Evolutionary conservation across 2,113 vertebrate species (phyloP), one percentile per base, ranked within the genome.

Genomic region (Zosterops pallidus): DNA sequence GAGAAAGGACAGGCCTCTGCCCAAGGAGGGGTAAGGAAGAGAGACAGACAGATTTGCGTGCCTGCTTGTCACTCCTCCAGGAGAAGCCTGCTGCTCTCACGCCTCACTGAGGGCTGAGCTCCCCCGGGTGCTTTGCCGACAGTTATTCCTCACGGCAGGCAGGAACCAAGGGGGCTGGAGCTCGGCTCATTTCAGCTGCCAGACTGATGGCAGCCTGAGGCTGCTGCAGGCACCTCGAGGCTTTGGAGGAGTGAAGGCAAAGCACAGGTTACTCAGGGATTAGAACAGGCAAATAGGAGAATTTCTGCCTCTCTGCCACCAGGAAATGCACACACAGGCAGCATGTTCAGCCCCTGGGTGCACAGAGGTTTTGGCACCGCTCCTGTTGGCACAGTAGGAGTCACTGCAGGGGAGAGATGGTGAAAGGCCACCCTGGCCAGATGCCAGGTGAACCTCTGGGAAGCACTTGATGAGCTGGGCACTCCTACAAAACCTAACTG

Each of bases 281-380:
- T 37, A 63, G 31, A 77, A 50, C 0, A 63, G 31, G 26, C 0
- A 0, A 83, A 31, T 0, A n/a, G 8, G 70, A 86, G 28, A 28
- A 35, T 46, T 87, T 68, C 9, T 75, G 24, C 26, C 19, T 64
- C n/a, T 56, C 57, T 68, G 72, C 55, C 42, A 80, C 9, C 57
- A 77, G 74, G 46, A 88, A 92, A 80, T 0, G 0, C 5, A 26
- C 10, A 62, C 12, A 35, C 49, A 33, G 19, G 76, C 1, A 7
- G 37, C 60, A 17, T 0, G 1, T 42, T 71, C 65, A 72, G 67
- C 75, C 26, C 25, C 5, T 0, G 3, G 31, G 46, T 26, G 46
- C 12, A 17, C 1, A 1, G 37, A 35, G 21, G 11, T 41, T 76
- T 79, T 53, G 70, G 63, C 59, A 71, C 18, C 2, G 1, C 28